These are phyloP conservation scores for Sebastolobus altivelis DNA, from an alignment of 2,797 vertebrate species.

Conservation along the genomic window DNA sequence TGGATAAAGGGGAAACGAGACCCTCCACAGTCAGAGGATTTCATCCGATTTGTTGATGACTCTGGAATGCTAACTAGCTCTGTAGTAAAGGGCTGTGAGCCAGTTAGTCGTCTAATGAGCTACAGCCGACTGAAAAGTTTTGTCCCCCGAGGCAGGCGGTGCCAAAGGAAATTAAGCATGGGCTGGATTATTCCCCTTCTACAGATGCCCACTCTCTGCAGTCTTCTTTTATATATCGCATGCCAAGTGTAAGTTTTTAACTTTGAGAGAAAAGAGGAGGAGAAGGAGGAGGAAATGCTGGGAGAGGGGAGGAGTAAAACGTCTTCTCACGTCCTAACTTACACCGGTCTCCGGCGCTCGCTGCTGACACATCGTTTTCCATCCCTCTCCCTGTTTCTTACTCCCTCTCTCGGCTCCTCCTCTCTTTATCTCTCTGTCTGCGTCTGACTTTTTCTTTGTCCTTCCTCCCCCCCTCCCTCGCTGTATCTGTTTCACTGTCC, in stretches of 20 bases:
- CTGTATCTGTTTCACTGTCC: slow-evolving; percentile 80
- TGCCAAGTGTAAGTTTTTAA: slow-evolving; percentile 54
- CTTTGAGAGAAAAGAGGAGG: slow-evolving; percentile 67
- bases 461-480: slow-evolving; percentile 60
- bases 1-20: slow-evolving; percentile 27
- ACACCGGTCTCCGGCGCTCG: slow-evolving; percentile 66
- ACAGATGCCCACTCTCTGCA: slow-evolving; percentile 73
- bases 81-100: slow-evolving; percentile 66
- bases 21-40: slow-evolving; percentile 47
- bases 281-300: slow-evolving; percentile 57
- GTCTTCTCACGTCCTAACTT: slow-evolving; percentile 78
- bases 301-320: slow-evolving; percentile 63
- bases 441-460: slow-evolving; percentile 78
- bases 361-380: slow-evolving; percentile 83
- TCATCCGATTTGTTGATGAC: slow-evolving; percentile 58
- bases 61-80: slow-evolving; percentile 69
- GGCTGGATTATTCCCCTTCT: slow-evolving; percentile 75
- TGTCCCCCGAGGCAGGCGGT: slow-evolving; percentile 64
- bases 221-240: slow-evolving; percentile 66
- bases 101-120: slow-evolving; percentile 76
- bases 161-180: slow-evolving; percentile 75
- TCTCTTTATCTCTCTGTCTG: slow-evolving; percentile 75
- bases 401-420: slow-evolving; percentile 60
- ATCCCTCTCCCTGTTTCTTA: slow-evolving; percentile 66
- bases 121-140: slow-evolving; percentile 67